Conservation (phyloP, 2,797 vertebrate species). For the Taenioides sp. region DNA sequence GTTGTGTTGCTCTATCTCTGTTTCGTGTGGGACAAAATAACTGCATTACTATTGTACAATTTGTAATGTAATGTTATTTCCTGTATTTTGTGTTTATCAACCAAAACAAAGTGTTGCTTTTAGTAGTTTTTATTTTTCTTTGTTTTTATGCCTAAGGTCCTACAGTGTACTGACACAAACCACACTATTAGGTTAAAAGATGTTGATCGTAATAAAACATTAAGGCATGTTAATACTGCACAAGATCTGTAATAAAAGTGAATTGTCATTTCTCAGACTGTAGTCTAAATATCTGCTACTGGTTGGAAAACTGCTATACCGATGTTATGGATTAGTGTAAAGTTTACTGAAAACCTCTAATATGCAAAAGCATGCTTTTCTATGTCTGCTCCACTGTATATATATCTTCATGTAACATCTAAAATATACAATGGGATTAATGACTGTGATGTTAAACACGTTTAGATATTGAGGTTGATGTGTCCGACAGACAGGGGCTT, state of each 20-base stretch:
- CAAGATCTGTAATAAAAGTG: slow-evolving; percentile 71
- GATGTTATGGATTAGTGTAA: slow-evolving; percentile 67
- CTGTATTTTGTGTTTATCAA: slow-evolving; percentile 49
- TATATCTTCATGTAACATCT: slow-evolving; percentile 63
- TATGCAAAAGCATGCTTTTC: slow-evolving; percentile 79
- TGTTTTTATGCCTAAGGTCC: slow-evolving; percentile 31
- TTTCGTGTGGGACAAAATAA: slow-evolving; percentile 46
- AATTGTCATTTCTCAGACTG: slow-evolving; percentile 67
- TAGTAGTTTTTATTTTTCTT: slow-evolving; percentile 28
- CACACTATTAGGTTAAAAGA: slow-evolving; percentile 32
- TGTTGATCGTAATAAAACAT: slow-evolving; percentile 58
- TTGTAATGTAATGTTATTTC: slow-evolving; percentile 29
- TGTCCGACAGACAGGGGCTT: slow-evolving; percentile 59
- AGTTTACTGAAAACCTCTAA: slow-evolving; percentile 70
- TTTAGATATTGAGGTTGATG: slow-evolving; percentile 59
- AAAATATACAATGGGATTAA: slow-evolving; percentile 46
- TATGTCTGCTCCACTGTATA: slow-evolving; percentile 67
- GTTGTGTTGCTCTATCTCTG: slow-evolving; percentile 43
- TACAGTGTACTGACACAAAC: slow-evolving; percentile 40
- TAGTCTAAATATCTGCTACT: slow-evolving; percentile 62
- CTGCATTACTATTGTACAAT: slow-evolving; percentile 53
- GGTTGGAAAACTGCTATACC: slow-evolving; percentile 64
- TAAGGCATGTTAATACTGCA: slow-evolving; percentile 75
- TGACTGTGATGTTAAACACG: slow-evolving; percentile 55
- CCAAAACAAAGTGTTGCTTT: slow-evolving; percentile 37